These are phyloP conservation scores for Pteropus alecto DNA, from an alignment of 2,113 vertebrate species.

Conservation along the genomic window DNA sequence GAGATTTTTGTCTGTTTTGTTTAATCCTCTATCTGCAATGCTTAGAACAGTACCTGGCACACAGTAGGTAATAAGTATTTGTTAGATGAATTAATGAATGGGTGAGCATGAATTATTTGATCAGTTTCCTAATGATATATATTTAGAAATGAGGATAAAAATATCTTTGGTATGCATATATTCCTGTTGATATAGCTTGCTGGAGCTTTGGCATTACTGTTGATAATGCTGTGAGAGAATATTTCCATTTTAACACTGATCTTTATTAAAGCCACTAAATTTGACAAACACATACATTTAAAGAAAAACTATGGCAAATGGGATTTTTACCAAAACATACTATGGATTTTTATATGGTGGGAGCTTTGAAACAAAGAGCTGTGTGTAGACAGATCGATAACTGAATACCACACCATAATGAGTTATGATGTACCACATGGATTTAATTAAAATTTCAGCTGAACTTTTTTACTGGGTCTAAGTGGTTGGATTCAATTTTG, in stretches of 20 bases:
- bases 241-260: slow-evolving; percentile 30
- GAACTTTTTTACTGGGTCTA: background rate
- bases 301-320: background rate
- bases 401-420: background rate
- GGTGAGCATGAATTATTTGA: background rate
- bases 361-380: background rate
- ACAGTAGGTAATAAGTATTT: background rate
- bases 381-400: background rate
- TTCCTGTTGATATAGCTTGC: background rate
- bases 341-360: background rate
- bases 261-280: slow-evolving; percentile 1
- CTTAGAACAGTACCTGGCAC: background rate
- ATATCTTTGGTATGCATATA: background rate
- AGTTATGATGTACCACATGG: background rate
- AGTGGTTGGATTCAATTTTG: slow-evolving; percentile 45
- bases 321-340: background rate
- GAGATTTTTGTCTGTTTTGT: background rate
- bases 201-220: background rate
- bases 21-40: background rate
- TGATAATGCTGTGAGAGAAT: slow-evolving; percentile 14
- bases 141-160: background rate
- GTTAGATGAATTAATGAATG: background rate
- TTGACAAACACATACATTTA: background rate
- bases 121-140: background rate
- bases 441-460: slow-evolving; percentile 49